Evolutionary conservation across 2,888 invertebrate species (phyloP), one percentile per base, ranked within the genome.

Genomic region (Chrysopilus asiliformis): DNA sequence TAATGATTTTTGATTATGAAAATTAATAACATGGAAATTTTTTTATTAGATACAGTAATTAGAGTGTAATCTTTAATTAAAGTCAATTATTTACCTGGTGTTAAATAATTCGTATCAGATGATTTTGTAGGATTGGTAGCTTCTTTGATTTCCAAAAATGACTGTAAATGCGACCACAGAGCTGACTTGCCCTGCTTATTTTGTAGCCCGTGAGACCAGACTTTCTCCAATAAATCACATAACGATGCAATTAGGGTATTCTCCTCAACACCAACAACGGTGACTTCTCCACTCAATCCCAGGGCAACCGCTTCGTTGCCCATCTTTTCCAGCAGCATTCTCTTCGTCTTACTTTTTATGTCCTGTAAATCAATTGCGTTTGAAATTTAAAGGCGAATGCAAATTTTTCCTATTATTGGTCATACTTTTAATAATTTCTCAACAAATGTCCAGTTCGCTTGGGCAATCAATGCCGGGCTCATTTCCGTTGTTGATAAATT

Each of bases 241-340:
- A 98, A 70, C 38, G 93, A 87, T n/a, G 94, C 95, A 28, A 97
- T 95, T 50, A 98, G 71, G 0, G 97, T 97, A 56, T 93, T 97
- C 60, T 98, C 98, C 65, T 98, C 97, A 1, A 93, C 81, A 31
- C 77, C 78, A 1, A 71, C 69, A 42, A 74, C 62, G 2, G 72
- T 70, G 3, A 74, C 70, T 53, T 90, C 87, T 28, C 81, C 80
- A 26, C 81, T 81, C 45, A 94, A 83, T 10, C 94, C 94, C 43
- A 97, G 65, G 32, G 91, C 93, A 2, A 89, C 83, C 8, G 95
- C 97, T 68, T 98, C 98, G 4, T 80, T 83, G 2, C 97, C 97
- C 83, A 98, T 85, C 68, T 98, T 98, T 55, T 95, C 94, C n/a
- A 98, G 77, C 22, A 98, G 68, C 93, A 98, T 95, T 47, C 95